Base-by-base conservation (phyloP, 2,797 vertebrate species). In the Tokudaia muenninki region DNA sequence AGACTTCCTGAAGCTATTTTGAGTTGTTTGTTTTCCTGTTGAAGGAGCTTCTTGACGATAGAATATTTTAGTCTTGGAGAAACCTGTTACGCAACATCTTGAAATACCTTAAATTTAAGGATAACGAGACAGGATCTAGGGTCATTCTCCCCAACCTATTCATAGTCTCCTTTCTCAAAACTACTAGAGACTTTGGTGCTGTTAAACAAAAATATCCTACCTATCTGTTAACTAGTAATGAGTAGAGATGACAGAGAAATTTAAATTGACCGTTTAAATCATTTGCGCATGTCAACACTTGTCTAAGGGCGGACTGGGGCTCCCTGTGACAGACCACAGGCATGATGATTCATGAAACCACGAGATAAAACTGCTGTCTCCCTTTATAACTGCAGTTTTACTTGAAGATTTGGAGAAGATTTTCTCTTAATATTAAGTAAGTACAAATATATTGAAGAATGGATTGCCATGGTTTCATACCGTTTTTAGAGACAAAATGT, bases 371-470 rank as follows among this genome's bases (percentile, higher is more conserved):
- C 52, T 26, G 50, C 59, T 61, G 65, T 44, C 91, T 96, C 81
- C 91, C 92, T 91, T 92, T 70, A 44, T 89, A 93, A 92, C 65
- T 87, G 86, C 44, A 82, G 44, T 89, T 95, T 91, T 78, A 79
- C 84, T 97, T 89, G 72, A 91, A 91, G 29, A 86, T 81, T 91
- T 94, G 47, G 94, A 92, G n/a, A n/a, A 78, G 63, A 79, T 96
- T 83, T 86, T 94, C 55, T 96, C 78, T 97, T 95, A 95, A 97
- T 88, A 83, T 93, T 96, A 91, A 97, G 72, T 89, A 97, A 97
- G 84, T 91, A 96, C 84, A 94, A 86, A 89, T 92, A 95, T 96
- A 97, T 97, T 95, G 94, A 93, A 88, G 44, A 77, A 44, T 21
- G 96, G 72, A 72, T 57, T 96, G 92, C 86, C 92, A 96, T 82